phyloP scores from a whole-genome alignment of 1,140 invertebrate species.

The Drosophila burlai region DNA sequence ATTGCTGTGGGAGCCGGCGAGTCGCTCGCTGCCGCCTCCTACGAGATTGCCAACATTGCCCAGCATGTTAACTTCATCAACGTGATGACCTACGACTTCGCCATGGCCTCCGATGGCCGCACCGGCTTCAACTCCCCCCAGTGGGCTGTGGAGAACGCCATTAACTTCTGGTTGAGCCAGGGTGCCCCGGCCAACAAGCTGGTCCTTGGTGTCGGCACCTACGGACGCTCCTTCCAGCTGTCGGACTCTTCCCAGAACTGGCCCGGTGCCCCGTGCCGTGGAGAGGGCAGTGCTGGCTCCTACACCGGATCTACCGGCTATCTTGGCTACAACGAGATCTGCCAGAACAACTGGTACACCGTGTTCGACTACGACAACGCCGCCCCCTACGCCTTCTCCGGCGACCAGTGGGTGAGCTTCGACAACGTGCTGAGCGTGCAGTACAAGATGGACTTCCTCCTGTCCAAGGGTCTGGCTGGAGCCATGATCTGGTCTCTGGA shows the following conservation, averaged over 20 bases:
- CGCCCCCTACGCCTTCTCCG: constrained; percentile 78
- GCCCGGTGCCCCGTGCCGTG: constrained; percentile 86
- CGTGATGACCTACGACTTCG: constrained; percentile 90
- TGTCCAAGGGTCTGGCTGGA: constrained; percentile 88
- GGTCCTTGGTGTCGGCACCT: constrained; percentile 89
- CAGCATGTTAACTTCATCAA: constrained; percentile 88
- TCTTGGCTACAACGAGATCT: constrained; percentile 92
- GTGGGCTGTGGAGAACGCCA: constrained; percentile 80
- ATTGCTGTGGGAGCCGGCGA: constrained; percentile 88
- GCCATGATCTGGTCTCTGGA: constrained; percentile 93
- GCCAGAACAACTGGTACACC: constrained; percentile 68
- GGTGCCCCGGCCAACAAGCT: constrained; percentile 86
- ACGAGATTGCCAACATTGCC: constrained; percentile 86
- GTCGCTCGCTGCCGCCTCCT: constrained; percentile 86
- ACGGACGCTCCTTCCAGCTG: constrained; percentile 89
- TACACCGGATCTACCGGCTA: constrained; percentile 90
- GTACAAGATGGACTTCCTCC: constrained; percentile 74
- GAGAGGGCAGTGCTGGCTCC: constrained; percentile 88
- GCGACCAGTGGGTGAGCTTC: constrained; percentile 85
- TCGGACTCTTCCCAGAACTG: constrained; percentile 84
- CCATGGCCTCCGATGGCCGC: constrained; percentile 85
- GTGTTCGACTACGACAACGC: constrained; percentile 52
- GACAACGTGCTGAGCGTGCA: constrained; percentile 84
- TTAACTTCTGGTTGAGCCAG: constrained; percentile 80
- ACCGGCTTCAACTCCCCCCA: constrained; percentile 88